Base-by-base conservation (phyloP, 1,140 invertebrate species). In the Nilaparvata lugens region DNA sequence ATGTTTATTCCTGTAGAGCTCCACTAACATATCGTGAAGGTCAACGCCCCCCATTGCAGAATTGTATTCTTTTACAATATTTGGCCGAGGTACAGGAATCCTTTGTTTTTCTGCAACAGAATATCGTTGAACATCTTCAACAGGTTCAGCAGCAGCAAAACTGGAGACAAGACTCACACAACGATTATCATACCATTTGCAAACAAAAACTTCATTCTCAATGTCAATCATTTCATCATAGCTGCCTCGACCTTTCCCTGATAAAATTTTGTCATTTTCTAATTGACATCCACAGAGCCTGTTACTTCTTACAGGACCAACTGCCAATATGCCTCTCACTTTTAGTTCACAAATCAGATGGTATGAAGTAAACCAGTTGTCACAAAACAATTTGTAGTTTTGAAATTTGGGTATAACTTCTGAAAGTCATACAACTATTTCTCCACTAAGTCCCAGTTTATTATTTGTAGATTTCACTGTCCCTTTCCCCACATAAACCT, bases 351-450 rank as follows among this genome's bases (percentile, higher is more conserved):
- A 25, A 5, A 63, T 43, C 14, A 66, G 52, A 28, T 40, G 24
- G 31, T 62, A 56, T 7, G 60, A 62, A 4, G 60, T 64, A 40
- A 66, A 65, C 56, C 52, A 60, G 31, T 65, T 66, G 28, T 66
- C 65, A 60, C 55, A 52, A 56, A 62, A 62, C 13, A 66, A 14
- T 51, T 64, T 60, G 38, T 64, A 58, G 45, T 64, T 64, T 24
- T 55, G 35, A 28, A 59, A 16, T 35, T 52, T 56, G 9, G 56
- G 52, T 2, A 60, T 14, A 42, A 52, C 48, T 43, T 48, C 52
- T 14, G 13, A 31, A 38, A 65, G 52, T 18, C 45, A 11, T 18
- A 65, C n/a, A 14, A 65, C 60, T 28, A 62, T 62, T 9, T 61
- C 64, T 19, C 60, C 57, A 55, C 58, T 60, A 16, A 62, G 25